These are phyloP conservation scores for Rotaria magnacalcarata DNA, from an alignment of 2,888 invertebrate genomes.

Conservation along the genomic window DNA sequence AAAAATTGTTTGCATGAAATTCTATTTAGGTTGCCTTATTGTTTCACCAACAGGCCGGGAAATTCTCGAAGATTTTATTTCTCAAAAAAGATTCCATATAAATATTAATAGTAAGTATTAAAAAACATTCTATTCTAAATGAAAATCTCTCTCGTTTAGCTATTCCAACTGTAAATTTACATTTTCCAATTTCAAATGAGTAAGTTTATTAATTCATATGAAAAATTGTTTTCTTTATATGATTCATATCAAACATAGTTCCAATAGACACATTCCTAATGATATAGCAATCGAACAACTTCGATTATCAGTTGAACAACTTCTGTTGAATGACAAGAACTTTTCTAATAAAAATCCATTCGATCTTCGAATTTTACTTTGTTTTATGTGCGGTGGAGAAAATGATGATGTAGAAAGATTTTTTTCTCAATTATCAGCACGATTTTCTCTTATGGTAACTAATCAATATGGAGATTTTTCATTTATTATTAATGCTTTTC, in stretches of 20 bases:
- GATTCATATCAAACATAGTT: background rate
- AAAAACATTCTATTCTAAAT: background rate
- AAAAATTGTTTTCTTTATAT: too few species aligned
- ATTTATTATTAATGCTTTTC: background rate
- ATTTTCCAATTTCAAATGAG: background rate
- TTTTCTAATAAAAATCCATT: background rate
- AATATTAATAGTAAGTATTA: background rate
- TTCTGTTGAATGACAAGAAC: background rate
- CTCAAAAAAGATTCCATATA: background rate
- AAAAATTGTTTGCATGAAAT: background rate
- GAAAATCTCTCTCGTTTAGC: background rate
- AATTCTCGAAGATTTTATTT: background rate
- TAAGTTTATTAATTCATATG: background rate
- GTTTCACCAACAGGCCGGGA: background rate
- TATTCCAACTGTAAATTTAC: background rate
- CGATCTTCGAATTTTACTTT: conserved; percentile 11
- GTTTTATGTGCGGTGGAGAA: conserved; percentile 21
- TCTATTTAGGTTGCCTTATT: background rate
- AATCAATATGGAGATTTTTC: background rate
- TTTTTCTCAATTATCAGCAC: background rate
- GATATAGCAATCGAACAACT: background rate
- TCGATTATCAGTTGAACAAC: background rate
- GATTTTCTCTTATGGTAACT: background rate
- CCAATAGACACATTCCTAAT: background rate
- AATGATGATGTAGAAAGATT: background rate